Conservation (phyloP, 2,888 invertebrate species). For the Cosmia trapezina region DNA sequence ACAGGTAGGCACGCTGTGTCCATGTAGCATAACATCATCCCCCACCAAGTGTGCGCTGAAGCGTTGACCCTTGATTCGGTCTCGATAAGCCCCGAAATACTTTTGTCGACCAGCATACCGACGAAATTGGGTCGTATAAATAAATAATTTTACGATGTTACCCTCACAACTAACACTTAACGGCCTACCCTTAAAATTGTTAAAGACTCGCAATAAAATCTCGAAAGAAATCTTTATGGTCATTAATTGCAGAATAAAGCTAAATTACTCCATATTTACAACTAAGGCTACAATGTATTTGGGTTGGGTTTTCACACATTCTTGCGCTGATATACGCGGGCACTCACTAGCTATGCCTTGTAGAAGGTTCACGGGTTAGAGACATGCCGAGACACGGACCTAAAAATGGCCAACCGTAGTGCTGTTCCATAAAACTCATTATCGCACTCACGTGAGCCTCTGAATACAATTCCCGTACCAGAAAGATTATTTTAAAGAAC, state of each 20-base stretch:
- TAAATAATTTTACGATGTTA: slow-evolving; percentile 87
- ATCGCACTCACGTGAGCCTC: not conserved
- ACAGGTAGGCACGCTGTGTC: not conserved
- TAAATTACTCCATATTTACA: slow-evolving; percentile 65
- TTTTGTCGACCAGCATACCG: slow-evolving; percentile 86
- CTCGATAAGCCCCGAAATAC: slow-evolving; percentile 88
- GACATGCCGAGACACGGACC: not conserved
- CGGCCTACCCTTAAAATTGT: slow-evolving; percentile 80
- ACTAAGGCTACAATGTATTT: slow-evolving; percentile 59
- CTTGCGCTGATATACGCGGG: slow-evolving; percentile 36
- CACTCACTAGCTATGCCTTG: slow-evolving; percentile 1
- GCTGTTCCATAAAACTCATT: not conserved
- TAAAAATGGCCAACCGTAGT: not conserved
- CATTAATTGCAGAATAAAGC: slow-evolving; percentile 72
- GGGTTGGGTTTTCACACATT: slow-evolving; percentile 51
- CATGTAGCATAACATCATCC: slow-evolving; percentile 73
- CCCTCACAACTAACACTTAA: slow-evolving; percentile 84
- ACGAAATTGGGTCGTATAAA: slow-evolving; percentile 88
- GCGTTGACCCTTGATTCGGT: slow-evolving; percentile 87
- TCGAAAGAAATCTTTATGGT: slow-evolving; percentile 73
- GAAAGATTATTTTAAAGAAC: not conserved
- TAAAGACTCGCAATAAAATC: slow-evolving; percentile 77
- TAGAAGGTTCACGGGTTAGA: not conserved
- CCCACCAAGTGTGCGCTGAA: slow-evolving; percentile 83
- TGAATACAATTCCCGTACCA: not conserved